These are phyloP conservation scores for Drepana arcuata DNA, from an alignment of 1,140 invertebrate genomes.

Conservation along the genomic window DNA sequence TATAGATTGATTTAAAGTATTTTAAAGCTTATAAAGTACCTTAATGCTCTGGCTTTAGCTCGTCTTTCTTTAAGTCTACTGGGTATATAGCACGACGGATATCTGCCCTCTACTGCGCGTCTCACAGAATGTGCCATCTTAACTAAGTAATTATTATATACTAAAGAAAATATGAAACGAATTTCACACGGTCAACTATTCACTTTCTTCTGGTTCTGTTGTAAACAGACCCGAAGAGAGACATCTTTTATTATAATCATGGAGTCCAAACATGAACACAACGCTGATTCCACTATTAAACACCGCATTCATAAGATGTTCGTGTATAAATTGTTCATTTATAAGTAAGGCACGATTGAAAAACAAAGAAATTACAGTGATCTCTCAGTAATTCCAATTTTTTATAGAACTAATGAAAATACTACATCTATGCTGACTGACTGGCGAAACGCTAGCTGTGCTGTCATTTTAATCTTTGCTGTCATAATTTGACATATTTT, in stretches of 20 bases:
- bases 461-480: too few relatives aligned
- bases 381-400: conserved; percentile 13
- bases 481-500: too few relatives aligned
- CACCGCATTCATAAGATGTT: conserved; percentile 13
- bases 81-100: conserved; percentile 80
- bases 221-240: conserved; percentile 53
- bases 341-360: conserved; percentile 13
- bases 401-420: conserved; percentile 23
- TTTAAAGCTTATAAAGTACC: conserved; percentile 33
- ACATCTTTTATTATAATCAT: conserved; percentile 59
- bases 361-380: conserved; percentile 9
- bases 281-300: conserved; percentile 6
- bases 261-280: conserved; percentile 26
- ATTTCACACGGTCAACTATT: conserved; percentile 44
- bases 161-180: conserved; percentile 31
- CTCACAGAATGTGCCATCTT: conserved; percentile 63
- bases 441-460: conserved; percentile 35
- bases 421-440: too few relatives aligned
- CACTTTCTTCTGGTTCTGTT: conserved; percentile 68
- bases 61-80: conserved; percentile 81
- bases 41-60: conserved; percentile 76
- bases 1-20: not conserved
- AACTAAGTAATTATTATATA: conserved; percentile 19
- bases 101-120: conserved; percentile 71
- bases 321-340: conserved; percentile 12